Percentiles rank a stretch among this genome's conserved stretches.
Conservation (phyloP, 2,113 vertebrate genomes). For the Acrocephalus kingi region DNA sequence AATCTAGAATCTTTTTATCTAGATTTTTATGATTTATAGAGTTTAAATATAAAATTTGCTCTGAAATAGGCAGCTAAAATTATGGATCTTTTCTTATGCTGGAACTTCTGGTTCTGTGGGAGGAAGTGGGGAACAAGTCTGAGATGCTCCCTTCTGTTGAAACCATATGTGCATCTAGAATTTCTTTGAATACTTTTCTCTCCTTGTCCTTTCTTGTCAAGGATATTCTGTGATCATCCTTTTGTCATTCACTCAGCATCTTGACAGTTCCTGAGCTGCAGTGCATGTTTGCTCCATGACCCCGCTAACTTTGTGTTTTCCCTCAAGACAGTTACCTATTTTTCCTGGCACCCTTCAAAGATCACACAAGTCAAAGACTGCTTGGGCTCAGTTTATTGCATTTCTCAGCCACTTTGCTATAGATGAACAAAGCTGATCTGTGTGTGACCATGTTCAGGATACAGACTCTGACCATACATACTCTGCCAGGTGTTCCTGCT, state of each 20-base stretch:
- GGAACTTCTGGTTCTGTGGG: background rate
- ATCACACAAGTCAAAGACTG: background rate
- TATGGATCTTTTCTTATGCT: background rate
- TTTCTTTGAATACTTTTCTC: background rate
- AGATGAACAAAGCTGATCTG: background rate
- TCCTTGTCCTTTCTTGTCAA: background rate
- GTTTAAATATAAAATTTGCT: background rate
- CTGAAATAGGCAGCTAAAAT: background rate
- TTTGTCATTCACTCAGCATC: constrained; percentile 39
- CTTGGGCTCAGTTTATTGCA: background rate
- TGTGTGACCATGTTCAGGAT: background rate
- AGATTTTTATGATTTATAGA: no score
- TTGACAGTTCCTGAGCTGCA: constrained; percentile 3
- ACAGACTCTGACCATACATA: background rate
- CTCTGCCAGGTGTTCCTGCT: background rate
- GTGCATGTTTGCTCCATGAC: background rate
- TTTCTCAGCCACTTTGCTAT: background rate
- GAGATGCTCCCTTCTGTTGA: background rate
- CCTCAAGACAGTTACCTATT: constrained; percentile 8
- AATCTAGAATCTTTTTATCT: no score
- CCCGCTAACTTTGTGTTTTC: constrained; percentile 25
- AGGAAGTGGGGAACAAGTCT: background rate
- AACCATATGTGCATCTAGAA: background rate
- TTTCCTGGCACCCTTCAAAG: background rate
- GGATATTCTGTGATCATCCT: background rate